Evolutionary conservation across 2,888 invertebrate species (phyloP), one percentile per base, ranked within the genome.

Genomic region (Encarsia formosa): DNA sequence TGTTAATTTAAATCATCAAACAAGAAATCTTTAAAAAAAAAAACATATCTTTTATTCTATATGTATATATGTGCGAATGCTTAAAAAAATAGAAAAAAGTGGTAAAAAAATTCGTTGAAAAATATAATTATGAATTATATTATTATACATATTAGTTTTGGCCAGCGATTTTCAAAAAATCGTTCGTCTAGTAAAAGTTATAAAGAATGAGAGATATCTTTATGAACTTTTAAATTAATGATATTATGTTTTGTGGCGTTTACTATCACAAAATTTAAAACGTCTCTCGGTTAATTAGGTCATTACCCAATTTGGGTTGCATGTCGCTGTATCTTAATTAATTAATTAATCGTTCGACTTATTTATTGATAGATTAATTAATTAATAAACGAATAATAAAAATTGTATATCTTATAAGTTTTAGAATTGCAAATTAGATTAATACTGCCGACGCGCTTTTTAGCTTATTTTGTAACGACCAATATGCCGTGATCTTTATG

Each of bases 21-120:
- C 40, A 47, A 44, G 45, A 51, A 44, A 42, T 45, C 48, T 44
- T 44, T 66, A 61, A 59, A 59, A 68, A 68, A 61, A 59, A 59
- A 68, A 68, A 71, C 72, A 73, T 73, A 71, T 73, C 72, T 68
- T 65, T 65, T 35, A 54, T 45, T 57, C 35, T 57, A 40, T 71
- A 65, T 73, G 71, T 73, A 73, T 71, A 71, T 73, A 72, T 69
- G 69, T 69, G 69, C 66, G 65, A 63, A 53, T 53, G 58, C 58
- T 64, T 63, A 60, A 62, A 55, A 62, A 62, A 61, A 66, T 61
- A 56, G 62, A 65, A n/a, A n/a, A n/a, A n/a, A n/a, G n/a, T n/a
- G n/a, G n/a, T n/a, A n/a, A n/a, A n/a, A n/a, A 63, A 60, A 63
- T 63, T 60, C 49, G 61, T 61, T 58, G 42, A 61, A 61, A 57